phyloP scores from a whole-genome alignment of 2,113 vertebrate species.

The Oxygymnocypris stewartii region DNA sequence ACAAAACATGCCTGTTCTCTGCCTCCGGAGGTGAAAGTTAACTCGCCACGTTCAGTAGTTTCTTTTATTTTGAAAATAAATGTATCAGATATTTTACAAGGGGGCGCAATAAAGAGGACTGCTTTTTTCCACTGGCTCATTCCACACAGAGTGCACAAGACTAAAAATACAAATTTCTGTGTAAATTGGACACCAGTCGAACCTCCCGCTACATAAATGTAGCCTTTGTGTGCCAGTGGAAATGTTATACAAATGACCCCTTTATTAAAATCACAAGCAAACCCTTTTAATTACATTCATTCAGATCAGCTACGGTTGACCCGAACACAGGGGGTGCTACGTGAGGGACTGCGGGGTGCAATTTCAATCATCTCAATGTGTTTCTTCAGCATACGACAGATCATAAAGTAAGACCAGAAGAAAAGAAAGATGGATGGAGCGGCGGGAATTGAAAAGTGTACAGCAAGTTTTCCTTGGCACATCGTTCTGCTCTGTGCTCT shows the following conservation, averaged over 20 bases:
- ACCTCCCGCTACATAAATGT: slow-evolving; percentile 91
- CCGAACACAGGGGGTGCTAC: slow-evolving; percentile 65
- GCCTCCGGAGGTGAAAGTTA: slow-evolving; percentile 69
- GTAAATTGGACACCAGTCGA: slow-evolving; percentile 90
- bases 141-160: slow-evolving; percentile 75
- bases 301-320: slow-evolving; percentile 85
- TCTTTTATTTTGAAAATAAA: slow-evolving; percentile 80
- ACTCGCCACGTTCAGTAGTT: slow-evolving; percentile 73
- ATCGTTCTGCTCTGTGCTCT: slow-evolving; percentile 7
- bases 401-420: slow-evolving; percentile 33
- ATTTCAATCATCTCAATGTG: slow-evolving; percentile 43
- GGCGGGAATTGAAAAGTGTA: slow-evolving; percentile 49
- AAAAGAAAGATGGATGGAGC: slow-evolving; percentile 49
- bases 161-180: slow-evolving; percentile 97
- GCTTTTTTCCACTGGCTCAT: slow-evolving; percentile 79
- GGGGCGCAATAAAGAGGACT: slow-evolving; percentile 80
- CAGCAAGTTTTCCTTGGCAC: slow-evolving; percentile 54
- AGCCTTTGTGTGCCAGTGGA: slow-evolving; percentile 95
- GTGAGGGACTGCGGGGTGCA: slow-evolving; percentile 38
- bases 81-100: slow-evolving; percentile 84
- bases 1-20: slow-evolving; percentile 33
- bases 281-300: slow-evolving; percentile 97
- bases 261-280: slow-evolving; percentile 99
- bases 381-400: slow-evolving; percentile 31
- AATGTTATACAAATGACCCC: slow-evolving; percentile 98